Evolutionary conservation across 2,113 vertebrate genomes (phyloP).

Genomic region (Oncorhynchus tshawytscha): DNA sequence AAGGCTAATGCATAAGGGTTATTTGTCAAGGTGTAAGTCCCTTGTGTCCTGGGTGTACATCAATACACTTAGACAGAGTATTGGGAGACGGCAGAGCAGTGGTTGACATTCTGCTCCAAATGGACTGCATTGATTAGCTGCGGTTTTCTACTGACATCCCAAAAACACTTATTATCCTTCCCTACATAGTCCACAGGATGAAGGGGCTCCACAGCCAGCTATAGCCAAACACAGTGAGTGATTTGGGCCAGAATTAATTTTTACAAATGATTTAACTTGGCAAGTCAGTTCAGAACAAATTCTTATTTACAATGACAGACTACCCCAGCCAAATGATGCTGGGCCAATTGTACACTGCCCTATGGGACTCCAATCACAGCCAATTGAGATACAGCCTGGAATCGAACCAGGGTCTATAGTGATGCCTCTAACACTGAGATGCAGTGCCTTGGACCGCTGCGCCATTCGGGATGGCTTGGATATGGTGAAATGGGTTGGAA

Average conservation of each 20-base stretch:
- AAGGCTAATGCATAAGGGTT: slow-evolving; percentile 16
- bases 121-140: neutral
- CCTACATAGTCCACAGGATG: neutral
- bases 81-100: neutral
- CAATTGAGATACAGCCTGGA: no score
- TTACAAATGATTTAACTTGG: no score
- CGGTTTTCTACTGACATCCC: neutral
- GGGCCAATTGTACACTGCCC: no score
- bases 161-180: neutral
- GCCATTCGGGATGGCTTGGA: neutral
- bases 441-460: no score
- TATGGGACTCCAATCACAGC: no score
- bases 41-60: slow-evolving; percentile 1
- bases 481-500: neutral
- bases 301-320: no score
- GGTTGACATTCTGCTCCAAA: neutral
- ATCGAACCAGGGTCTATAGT: no score
- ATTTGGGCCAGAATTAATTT: neutral
- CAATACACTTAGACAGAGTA: slow-evolving; percentile 1
- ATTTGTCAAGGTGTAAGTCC: slow-evolving; percentile 2
- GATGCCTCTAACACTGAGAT: no score
- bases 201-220: neutral
- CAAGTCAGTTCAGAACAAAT: no score
- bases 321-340: no score
- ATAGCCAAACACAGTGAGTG: neutral